These are phyloP conservation scores for Drosophila dunni DNA, from an alignment of 1,140 invertebrate species.

Conservation along the genomic window DNA sequence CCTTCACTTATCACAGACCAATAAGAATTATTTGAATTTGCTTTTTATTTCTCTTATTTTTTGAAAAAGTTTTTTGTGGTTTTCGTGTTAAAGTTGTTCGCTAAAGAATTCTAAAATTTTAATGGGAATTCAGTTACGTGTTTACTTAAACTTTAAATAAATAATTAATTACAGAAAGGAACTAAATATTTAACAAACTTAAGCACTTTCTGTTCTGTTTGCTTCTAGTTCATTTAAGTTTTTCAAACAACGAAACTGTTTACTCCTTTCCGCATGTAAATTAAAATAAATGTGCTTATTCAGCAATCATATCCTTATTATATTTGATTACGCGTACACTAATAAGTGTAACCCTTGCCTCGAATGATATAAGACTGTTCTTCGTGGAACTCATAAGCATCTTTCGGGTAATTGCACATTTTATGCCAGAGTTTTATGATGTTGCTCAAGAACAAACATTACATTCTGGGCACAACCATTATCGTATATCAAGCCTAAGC, in stretches of 20 bases:
- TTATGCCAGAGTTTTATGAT: constrained; percentile 50
- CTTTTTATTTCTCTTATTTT: not conserved
- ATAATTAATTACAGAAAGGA: not conserved
- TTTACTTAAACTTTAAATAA: not conserved
- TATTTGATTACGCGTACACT: constrained; percentile 13
- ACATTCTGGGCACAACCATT: constrained; percentile 56
- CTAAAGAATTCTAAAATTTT: constrained; percentile 14
- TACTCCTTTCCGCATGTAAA: too few species aligned
- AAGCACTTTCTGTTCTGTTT: too few species aligned
- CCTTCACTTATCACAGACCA: constrained; percentile 84
- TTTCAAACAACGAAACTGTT: too few species aligned
- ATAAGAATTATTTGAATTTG: constrained; percentile 59
- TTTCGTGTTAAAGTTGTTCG: constrained; percentile 39
- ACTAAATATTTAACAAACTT: too few species aligned
- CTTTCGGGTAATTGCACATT: constrained; percentile 45
- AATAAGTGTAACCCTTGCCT: constrained; percentile 27
- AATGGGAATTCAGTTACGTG: not conserved
- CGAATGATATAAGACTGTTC: not conserved
- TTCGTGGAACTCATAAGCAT: not conserved
- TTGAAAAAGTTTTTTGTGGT: constrained; percentile 63
- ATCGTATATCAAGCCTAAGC: constrained; percentile 79
- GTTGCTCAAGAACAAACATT: constrained; percentile 50
- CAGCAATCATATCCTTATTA: constrained; percentile 14
- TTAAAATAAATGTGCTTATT: not conserved
- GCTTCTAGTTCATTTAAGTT: too few species aligned